A percentile compares a stretch with the other conserved stretches of the same genome.
Evolutionary conservation across 2,888 invertebrate species (phyloP).

Genomic region (Ophion costatus): DNA sequence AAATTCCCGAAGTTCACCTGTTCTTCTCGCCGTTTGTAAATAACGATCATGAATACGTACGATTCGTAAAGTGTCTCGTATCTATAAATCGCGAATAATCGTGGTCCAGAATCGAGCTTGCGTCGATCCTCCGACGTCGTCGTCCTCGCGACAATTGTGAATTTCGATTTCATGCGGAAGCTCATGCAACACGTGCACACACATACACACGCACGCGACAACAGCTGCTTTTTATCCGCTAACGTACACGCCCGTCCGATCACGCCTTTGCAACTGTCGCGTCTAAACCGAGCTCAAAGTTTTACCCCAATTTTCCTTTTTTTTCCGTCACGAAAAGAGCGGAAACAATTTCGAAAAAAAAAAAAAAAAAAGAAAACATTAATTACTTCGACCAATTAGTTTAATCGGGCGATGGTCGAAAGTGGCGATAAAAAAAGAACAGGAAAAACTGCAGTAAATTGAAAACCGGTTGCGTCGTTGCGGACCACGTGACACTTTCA

Average conservation of each 20-base stretch:
- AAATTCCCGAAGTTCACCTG: too few relatives aligned
- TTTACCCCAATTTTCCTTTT: too few relatives aligned
- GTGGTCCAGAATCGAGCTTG: neutral
- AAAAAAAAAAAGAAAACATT: neutral
- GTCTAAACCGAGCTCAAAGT: too few relatives aligned
- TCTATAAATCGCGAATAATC: constrained; percentile 17
- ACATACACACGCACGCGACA: neutral
- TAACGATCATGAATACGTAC: constrained; percentile 16
- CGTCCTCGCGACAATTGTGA: neutral
- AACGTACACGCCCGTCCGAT: too few relatives aligned
- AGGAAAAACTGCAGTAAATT: neutral
- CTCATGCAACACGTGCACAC: neutral
- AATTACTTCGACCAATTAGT: neutral
- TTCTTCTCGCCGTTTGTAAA: too few relatives aligned
- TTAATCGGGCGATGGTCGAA: constrained; percentile 12
- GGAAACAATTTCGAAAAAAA: neutral
- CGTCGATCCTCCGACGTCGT: constrained; percentile 14
- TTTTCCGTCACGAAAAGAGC: neutral
- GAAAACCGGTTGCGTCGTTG: neutral
- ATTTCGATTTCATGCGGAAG: constrained; percentile 20
- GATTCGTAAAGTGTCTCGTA: constrained; percentile 2
- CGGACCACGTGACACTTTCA: neutral
- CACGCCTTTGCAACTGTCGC: too few relatives aligned
- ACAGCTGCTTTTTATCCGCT: too few relatives aligned
- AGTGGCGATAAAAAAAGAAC: neutral